Conservation (phyloP, 2,888 invertebrate species). For the Nephrotoma flavescens region DNA sequence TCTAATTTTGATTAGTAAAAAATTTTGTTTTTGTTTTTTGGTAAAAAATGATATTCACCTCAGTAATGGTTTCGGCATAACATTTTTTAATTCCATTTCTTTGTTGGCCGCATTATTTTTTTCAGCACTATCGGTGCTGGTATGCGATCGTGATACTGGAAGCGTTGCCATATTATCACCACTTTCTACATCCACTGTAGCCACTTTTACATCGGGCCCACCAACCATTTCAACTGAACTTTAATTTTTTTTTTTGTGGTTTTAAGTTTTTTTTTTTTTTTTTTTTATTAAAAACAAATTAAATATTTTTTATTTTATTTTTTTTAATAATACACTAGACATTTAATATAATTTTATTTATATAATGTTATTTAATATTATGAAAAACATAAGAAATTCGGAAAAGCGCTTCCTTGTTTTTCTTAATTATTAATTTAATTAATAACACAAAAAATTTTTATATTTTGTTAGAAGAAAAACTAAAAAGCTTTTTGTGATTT, state of each 20-base stretch:
- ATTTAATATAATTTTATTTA: not conserved
- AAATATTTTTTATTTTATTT: not conserved
- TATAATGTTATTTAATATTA: not conserved
- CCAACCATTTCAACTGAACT: constrained; percentile 36
- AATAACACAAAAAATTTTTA: not conserved
- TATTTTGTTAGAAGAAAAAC: not conserved
- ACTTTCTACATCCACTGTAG: constrained; percentile 75
- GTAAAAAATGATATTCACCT: constrained; percentile 39
- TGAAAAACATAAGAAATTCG: not conserved
- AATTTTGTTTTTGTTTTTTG: not conserved
- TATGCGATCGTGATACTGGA: constrained; percentile 61
- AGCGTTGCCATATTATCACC: constrained; percentile 82
- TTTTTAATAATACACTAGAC: not conserved
- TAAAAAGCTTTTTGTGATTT: not conserved
- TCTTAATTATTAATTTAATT: not conserved
- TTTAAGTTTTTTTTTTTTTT: not conserved
- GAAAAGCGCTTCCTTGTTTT: not conserved
- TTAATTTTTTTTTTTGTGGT: constrained; percentile 5
- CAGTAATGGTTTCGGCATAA: constrained; percentile 69
- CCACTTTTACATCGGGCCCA: constrained; percentile 71
- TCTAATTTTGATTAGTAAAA: not conserved
- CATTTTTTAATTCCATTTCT: constrained; percentile 77
- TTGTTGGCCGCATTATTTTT: constrained; percentile 71
- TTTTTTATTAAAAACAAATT: not conserved
- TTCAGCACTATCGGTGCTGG: constrained; percentile 56